Base-by-base conservation (phyloP, 2,888 invertebrate genomes). In the Yponomeuta cagnagella region DNA sequence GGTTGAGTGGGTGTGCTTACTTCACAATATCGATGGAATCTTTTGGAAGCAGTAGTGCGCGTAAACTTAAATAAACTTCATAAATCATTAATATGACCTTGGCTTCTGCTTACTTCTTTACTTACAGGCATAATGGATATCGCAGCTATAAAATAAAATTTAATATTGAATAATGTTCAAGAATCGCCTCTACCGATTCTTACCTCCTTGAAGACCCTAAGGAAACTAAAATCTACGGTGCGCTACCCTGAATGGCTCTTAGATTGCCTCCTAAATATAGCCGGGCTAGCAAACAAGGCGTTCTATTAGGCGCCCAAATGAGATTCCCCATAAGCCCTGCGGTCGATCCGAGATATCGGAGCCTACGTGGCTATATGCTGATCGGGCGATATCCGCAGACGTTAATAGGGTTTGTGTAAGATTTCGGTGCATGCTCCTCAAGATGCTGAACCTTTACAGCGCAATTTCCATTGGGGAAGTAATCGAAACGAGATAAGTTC, bases 241-340 rank as follows among this genome's bases (percentile, higher is more conserved):
- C 82, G 83, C 80, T 76, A 76, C 83, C 77, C 87, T 89, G 88
- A 89, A 90, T 90, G 77, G 88, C 87, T 90, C 88, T 87, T 86
- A 90, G 90, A 90, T 92, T 90, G 88, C 83, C 86, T 85, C 79
- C 85, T 83, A 88, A 88, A 90, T 88, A 89, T 89, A 90, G 87
- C 84, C 79, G 75, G 78, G 74, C 77, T 78, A 75, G 79, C 82
- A 86, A 87, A 88, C 88, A 89, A 88, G 87, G 82, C 84, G 80
- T 79, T 82, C 78, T 83, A 86, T 88, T 86, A 86, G 83, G 78
- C 81, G 82, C 82, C 81, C 81, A 83, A 86, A 84, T 85, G 80
- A 83, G 83, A 83, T 83, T 85, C 82, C 80, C 23, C n/a, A 68
- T 67, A 58, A 58, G 52, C 52, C 52, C 52, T 58, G 52, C 52